Evolutionary conservation across 2,888 invertebrate genomes (phyloP), one percentile per base, ranked within the genome.

Genomic region (Drosophila acutilabella): DNA sequence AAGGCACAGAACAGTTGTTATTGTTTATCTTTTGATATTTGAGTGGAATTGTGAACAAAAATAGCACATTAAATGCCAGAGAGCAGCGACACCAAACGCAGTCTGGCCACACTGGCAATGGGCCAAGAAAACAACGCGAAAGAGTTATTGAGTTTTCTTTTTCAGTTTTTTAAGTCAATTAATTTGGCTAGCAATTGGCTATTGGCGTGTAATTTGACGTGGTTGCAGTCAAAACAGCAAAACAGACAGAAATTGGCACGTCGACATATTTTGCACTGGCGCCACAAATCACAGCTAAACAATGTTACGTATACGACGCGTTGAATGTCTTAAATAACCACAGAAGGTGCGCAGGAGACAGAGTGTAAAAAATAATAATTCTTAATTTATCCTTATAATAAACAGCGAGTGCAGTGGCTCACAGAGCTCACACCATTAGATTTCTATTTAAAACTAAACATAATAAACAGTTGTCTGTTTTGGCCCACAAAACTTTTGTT

Each of bases 81-180:
- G 89, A 67, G 78, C 89, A 80, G 86, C 80, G 88, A 88, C 88
- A 64, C 26, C 56, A 48, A 53, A 36, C 50, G 20, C 54, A 33
- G 56, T 14, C 58, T 71, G 64, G 71, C 33, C 62, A 72, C 66
- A 40, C 71, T 75, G 75, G 75, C 75, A 79, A 53, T 41, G 18
- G 47, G 68, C 75, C 75, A 73, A 57, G 18, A 13, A 13, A 42
- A 30, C 3, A 26, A 8, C 14, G n/a, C 14, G 5, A n/a, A 16
- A 2, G 30, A 16, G 11, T 5, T 13, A 4, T 44, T 33, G 26
- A 52, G 52, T 36, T 30, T 30, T 30, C 30, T 8, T 30, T 30
- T 30, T 7, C 8, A 8, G 1, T 8, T 11, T 30, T n/a, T 52
- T 64, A 64, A 62, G 79, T 75, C 80, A 64, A 76, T 79, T 76